phyloP scores from a whole-genome alignment of 2,888 invertebrate genomes.

The Trimorus sp. region DNA sequence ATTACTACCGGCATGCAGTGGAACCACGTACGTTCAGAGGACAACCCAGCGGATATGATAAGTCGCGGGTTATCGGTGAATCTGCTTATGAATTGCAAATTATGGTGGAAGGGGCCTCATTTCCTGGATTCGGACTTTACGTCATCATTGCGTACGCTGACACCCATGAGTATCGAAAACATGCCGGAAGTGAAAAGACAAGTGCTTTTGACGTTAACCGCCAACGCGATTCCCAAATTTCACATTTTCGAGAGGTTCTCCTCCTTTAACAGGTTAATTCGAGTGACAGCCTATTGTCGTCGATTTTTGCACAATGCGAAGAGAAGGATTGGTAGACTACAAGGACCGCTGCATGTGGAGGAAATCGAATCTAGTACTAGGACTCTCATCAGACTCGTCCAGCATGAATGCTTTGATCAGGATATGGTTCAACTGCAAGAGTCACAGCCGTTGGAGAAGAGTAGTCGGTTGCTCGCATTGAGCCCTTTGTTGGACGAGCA shows the following conservation, averaged over 20 bases:
- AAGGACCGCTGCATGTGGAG: too few relatives aligned
- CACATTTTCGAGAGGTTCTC: slow-evolving; percentile 19
- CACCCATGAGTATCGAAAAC: background rate
- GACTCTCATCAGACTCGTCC: too few relatives aligned
- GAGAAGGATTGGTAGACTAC: too few relatives aligned
- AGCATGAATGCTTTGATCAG: too few relatives aligned
- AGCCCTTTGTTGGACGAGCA: slow-evolving; percentile 14
- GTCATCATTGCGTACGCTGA: too few relatives aligned
- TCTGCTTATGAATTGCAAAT: background rate
- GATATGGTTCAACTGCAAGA: too few relatives aligned
- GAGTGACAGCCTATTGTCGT: slow-evolving; percentile 15
- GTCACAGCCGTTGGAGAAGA: background rate
- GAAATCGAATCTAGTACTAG: too few relatives aligned
- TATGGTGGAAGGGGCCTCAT: slow-evolving; percentile 43
- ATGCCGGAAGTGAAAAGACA: too few relatives aligned
- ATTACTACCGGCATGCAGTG: background rate
- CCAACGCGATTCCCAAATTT: too few relatives aligned
- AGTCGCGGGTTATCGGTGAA: slow-evolving; percentile 13
- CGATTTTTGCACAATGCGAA: slow-evolving; percentile 31
- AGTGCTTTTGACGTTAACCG: too few relatives aligned
- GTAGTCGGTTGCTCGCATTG: slow-evolving; percentile 56
- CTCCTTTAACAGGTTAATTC: background rate
- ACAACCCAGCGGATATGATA: slow-evolving; percentile 32
- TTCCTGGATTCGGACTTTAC: slow-evolving; percentile 15
- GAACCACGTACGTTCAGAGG: slow-evolving; percentile 41